Base-by-base conservation (phyloP, 2,113 vertebrate species). In the Nannobrachium achirus region DNA sequence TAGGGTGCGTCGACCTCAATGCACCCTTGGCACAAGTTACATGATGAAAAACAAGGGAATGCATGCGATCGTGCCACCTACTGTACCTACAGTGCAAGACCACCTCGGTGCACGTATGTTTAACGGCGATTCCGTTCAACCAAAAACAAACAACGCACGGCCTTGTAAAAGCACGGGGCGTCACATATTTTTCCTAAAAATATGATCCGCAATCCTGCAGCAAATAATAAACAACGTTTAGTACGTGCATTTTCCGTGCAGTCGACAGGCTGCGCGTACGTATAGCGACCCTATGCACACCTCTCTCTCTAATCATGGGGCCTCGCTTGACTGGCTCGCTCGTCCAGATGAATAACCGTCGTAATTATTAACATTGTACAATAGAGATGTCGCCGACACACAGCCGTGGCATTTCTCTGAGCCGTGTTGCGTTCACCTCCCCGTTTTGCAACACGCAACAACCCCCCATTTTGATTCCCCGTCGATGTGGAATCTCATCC, bases 401-500 rank as follows among this genome's bases (percentile, higher is more conserved):
- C 20, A 58, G 41, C 60, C 9, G 7, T 18, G 4, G 49, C 18
- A 33, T 75, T 53, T 75, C 8, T 83, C 69, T n/a, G 8, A 70
- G 62, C 39, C 9, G 44, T 56, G 69, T 66, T 77, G 44, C 56
- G 69, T 68, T 77, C 79, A 83, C 79, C 82, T 79, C 67, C 84
- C 85, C 76, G 33, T 79, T 75, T 68, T 69, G 58, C 50, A 46
- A 51, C 51, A 33, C 55, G 50, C 69, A 70, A 66, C 69, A 70
- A 66, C 69, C 75, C 65, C 67, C 84, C 84, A 84, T 88, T 84
- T 81, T 83, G 84, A 86, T 84, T 83, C 61, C 68, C 65, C 64
- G 63, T 59, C 49, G 25, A 60, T 69, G 70, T 63, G 72, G 50
- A 65, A 82, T 66, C 71, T 62, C 56, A 62, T 69, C 53, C 72